Base-by-base conservation (phyloP, 2,113 vertebrate genomes). In the Struthidea cinerea region DNA sequence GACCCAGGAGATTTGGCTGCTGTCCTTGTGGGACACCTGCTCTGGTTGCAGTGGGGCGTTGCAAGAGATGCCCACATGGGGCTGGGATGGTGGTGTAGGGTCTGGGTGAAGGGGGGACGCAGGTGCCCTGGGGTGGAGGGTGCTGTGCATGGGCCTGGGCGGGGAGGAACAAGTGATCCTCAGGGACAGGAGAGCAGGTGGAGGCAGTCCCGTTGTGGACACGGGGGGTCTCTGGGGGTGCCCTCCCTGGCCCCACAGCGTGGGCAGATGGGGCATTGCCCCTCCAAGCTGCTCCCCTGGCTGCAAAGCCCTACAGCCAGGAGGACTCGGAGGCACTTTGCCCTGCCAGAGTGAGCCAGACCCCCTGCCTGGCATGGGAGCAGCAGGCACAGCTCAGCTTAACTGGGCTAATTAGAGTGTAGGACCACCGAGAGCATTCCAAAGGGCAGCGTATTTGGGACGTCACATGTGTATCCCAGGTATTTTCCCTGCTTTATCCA, bases 151-250 rank as follows among this genome's bases (percentile, higher is more conserved):
- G 14, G 53, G 16, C 22, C 2, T 2, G 57, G 9, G 23, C 1
- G 0, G 15, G 14, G 17, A 41, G 30, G 14, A 41, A 13, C 0
- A 0, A 49, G 35, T 10, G 35, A 27, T 53, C 32, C 8, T 73
- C 4, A 4, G 30, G 42, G 35, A 16, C 27, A 52, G 16, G 15
- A 57, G 42, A 35, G 57, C 47, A 68, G 39, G 39, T 23, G 30
- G 50, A 82, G 30, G 23, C 32, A 86, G 35, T 19, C 10, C 37
- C 0, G 0, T 7, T 4, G 5, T 1, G 2, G n/a, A 44, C 42
- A 19, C 0, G 0, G 47, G 16, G 19, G 4, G 2, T 16, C 8
- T 15, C n/a, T 55, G 10, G 33, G 14, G 6, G 9, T 52, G 19
- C 13, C 41, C 50, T 64, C 13, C 33, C 32, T 4, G 3, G 19